phyloP scores from a whole-genome alignment of 2,113 vertebrate genomes.

The Cricetomys ansorgei region DNA sequence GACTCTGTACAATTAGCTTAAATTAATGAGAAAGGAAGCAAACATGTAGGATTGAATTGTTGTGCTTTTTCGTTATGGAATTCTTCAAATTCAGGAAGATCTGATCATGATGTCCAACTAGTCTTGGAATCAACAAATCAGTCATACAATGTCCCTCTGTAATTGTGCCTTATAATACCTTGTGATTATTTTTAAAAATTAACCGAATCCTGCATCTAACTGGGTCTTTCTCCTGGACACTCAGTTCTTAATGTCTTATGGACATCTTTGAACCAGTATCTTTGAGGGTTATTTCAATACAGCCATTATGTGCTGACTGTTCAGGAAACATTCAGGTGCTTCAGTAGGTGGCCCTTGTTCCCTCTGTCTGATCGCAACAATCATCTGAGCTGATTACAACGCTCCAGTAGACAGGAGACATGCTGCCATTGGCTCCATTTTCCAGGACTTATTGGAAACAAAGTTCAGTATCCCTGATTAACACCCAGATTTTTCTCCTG shows the following conservation, averaged over 20 bases:
- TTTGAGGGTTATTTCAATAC: not conserved
- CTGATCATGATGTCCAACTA: not conserved
- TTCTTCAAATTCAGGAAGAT: not conserved
- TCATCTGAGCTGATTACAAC: not conserved
- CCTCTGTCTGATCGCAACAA: not conserved
- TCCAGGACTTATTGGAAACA: not conserved
- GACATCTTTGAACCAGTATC: not conserved
- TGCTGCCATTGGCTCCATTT: not conserved
- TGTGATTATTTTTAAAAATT: not conserved
- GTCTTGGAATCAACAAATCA: not conserved
- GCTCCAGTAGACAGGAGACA: not conserved
- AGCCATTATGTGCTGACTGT: rapidly evolving
- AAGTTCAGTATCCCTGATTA: not conserved
- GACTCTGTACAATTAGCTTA: not conserved
- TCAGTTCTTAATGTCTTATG: not conserved
- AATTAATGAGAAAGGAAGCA: not conserved
- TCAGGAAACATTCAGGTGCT: not conserved
- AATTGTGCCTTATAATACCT: not conserved
- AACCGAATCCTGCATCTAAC: not conserved
- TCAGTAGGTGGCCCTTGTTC: slow-evolving; percentile 32
- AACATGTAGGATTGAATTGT: not conserved
- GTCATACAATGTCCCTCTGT: not conserved
- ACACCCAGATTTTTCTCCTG: not conserved
- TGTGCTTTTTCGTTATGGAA: not conserved
- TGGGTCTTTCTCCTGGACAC: not conserved